These are phyloP conservation scores for Leptinotarsa undecemlineata DNA, from an alignment of 1,140 invertebrate genomes.

Conservation along the genomic window DNA sequence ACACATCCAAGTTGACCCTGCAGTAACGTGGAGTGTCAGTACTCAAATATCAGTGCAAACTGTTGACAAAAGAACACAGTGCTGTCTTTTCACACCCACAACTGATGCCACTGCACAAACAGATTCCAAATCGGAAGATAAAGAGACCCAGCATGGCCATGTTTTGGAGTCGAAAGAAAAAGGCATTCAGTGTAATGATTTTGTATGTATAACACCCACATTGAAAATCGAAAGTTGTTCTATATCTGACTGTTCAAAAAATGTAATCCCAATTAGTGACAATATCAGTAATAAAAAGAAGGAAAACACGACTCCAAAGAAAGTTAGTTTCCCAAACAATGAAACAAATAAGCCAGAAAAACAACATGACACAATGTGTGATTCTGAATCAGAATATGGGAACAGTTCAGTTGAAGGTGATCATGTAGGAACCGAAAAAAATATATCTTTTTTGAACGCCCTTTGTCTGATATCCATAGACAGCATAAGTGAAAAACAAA, in stretches of 20 bases:
- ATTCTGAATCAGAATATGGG: too few relatives aligned
- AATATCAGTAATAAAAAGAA: too few relatives aligned
- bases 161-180: neutral
- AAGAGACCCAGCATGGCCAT: slow-evolving; percentile 2
- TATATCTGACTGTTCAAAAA: neutral
- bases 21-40: neutral
- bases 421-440: neutral
- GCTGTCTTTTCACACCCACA: neutral
- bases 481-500: neutral
- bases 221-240: neutral
- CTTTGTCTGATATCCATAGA: neutral
- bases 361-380: too few relatives aligned
- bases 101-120: neutral
- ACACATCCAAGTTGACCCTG: neutral
- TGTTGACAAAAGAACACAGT: neutral
- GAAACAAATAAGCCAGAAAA: too few relatives aligned
- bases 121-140: neutral
- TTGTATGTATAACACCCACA: neutral
- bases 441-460: neutral
- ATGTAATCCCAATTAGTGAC: neutral
- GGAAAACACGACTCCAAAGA: too few relatives aligned
- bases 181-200: neutral
- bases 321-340: too few relatives aligned
- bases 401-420: neutral
- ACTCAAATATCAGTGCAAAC: neutral